phyloP scores from a whole-genome alignment of 2,888 invertebrate genomes.

The Ptilodon capucinus region DNA sequence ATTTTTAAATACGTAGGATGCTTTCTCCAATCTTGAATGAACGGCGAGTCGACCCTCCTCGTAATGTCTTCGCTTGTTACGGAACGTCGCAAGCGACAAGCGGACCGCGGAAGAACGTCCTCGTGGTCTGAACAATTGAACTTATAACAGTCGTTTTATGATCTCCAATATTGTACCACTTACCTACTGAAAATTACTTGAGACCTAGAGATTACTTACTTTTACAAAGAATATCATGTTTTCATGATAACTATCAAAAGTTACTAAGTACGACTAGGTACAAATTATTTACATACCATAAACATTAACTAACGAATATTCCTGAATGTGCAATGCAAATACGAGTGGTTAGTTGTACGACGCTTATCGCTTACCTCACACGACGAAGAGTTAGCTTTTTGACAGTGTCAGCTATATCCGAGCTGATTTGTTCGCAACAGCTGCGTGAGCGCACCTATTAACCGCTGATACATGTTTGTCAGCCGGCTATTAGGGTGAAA shows the following conservation, averaged over 20 bases:
- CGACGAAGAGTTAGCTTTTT: conserved; percentile 69
- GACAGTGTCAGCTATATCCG: conserved; percentile 81
- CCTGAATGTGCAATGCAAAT: neutral
- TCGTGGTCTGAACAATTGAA: neutral
- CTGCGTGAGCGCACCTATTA: conserved; percentile 81
- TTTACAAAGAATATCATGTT: too few species aligned
- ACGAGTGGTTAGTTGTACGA: neutral
- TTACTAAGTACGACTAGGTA: too few species aligned
- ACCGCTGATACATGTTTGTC: conserved; percentile 83
- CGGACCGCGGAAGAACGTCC: conserved; percentile 22
- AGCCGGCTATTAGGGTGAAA: conserved; percentile 81
- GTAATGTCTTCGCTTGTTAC: conserved; percentile 66
- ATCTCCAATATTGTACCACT: too few species aligned
- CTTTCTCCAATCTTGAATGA: conserved; percentile 81
- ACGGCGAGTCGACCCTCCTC: conserved; percentile 73
- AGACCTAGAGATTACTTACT: too few species aligned
- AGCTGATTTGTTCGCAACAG: conserved; percentile 82
- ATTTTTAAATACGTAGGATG: conserved; percentile 79
- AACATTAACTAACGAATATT: neutral
- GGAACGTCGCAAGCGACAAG: conserved; percentile 34
- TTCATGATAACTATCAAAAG: too few species aligned
- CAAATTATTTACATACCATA: too few species aligned
- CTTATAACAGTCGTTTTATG: too few species aligned
- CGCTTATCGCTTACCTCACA: conserved; percentile 50
- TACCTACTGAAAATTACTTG: too few species aligned